Conservation (phyloP, 2,113 vertebrate genomes). For the Eira barbara region DNA sequence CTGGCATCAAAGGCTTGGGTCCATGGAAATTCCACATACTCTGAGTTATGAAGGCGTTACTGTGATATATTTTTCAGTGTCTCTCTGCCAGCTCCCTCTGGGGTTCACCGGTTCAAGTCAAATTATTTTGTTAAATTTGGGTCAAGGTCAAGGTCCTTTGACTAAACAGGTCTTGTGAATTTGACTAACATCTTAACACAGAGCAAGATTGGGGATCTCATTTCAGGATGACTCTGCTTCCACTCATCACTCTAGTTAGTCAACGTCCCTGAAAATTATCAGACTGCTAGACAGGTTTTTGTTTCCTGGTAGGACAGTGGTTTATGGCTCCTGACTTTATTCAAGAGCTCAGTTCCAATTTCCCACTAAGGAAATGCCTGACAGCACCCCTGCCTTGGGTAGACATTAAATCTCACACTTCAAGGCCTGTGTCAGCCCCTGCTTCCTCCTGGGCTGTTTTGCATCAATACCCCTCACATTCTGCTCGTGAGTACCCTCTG, state of each 20-base stretch:
- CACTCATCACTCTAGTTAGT: not conserved
- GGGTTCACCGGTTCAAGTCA: not conserved
- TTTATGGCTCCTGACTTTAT: not conserved
- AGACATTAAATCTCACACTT: not conserved
- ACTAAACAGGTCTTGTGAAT: not conserved
- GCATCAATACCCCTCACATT: rapidly evolving
- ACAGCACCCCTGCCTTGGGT: no score
- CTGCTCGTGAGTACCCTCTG: not conserved
- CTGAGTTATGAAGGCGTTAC: not conserved
- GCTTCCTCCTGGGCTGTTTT: not conserved
- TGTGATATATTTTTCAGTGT: not conserved
- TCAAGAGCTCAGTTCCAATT: not conserved
- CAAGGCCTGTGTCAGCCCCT: not conserved
- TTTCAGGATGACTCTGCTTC: not conserved
- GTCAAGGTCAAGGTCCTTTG: not conserved
- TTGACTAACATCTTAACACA: not conserved
- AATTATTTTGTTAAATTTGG: not conserved
- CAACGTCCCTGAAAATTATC: not conserved
- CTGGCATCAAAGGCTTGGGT: not conserved
- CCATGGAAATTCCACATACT: not conserved
- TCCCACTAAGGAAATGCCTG: not conserved
- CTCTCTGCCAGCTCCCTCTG: not conserved
- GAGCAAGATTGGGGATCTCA: not conserved
- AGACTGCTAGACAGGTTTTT: not conserved
- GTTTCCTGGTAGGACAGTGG: not conserved